A percentile compares a stretch with the other conserved stretches of the same genome.
Conservation (phyloP, 1,140 invertebrate genomes). For the Copidosoma floridanum region DNA sequence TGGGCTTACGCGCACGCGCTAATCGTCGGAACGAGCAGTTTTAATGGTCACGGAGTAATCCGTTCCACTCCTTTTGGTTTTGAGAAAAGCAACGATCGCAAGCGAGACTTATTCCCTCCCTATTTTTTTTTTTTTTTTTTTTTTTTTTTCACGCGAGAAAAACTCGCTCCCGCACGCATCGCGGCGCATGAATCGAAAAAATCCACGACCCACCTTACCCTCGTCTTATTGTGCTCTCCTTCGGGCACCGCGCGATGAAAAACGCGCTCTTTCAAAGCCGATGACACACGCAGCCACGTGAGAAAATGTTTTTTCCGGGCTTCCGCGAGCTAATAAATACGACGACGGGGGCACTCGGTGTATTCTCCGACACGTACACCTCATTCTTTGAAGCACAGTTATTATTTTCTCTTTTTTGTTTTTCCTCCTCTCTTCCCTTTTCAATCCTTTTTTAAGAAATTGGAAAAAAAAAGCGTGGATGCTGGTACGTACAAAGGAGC, state of each 20-base stretch:
- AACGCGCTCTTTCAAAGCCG: not conserved
- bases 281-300: not conserved
- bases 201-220: not conserved
- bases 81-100: not conserved
- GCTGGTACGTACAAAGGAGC: not conserved
- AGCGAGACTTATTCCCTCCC: not conserved
- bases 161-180: slow-evolving; percentile 1
- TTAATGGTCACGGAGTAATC: slow-evolving; percentile 22
- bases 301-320: slow-evolving; percentile 8
- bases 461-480: not conserved
- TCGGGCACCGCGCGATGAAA: not conserved
- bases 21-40: slow-evolving; percentile 15
- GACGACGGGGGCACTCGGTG: too few species aligned
- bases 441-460: too few species aligned
- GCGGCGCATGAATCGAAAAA: slow-evolving; percentile 3
- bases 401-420: not conserved
- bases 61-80: slow-evolving; percentile 10
- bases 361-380: not conserved
- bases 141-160: slow-evolving; percentile 5
- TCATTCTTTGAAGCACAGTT: slow-evolving; percentile 12
- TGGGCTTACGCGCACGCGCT: not conserved
- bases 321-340: not conserved
- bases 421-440: not conserved
- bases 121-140: too few species aligned
- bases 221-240: not conserved